Percentiles rank a stretch among this genome's conserved stretches.
Evolutionary conservation across 2,888 invertebrate genomes (phyloP).

Genomic region (Sphaerophoria rueppellii): DNA sequence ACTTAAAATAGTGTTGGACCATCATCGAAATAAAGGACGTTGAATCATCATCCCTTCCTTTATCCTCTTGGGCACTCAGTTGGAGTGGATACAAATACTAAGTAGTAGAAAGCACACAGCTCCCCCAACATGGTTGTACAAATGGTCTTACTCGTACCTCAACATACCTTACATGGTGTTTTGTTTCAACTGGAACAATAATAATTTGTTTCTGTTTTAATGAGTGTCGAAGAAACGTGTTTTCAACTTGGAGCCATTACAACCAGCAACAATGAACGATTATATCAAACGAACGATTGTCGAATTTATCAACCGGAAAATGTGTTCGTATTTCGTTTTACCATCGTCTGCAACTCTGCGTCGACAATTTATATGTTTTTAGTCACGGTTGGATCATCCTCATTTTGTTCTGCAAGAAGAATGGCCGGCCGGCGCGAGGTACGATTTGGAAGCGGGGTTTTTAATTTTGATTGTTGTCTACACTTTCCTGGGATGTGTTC

Average conservation of each 20-base stretch:
- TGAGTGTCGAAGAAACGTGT: slow-evolving; percentile 53
- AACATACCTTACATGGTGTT: slow-evolving; percentile 2
- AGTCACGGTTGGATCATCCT: not conserved
- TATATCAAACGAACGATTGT: slow-evolving; percentile 42
- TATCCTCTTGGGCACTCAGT: slow-evolving; percentile 38
- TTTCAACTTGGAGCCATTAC: slow-evolving; percentile 12
- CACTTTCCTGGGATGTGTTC: slow-evolving; percentile 18
- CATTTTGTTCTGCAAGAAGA: slow-evolving; percentile 49
- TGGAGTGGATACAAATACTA: too few species aligned
- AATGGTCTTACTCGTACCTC: not conserved
- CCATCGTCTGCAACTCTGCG: not conserved
- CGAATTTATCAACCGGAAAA: slow-evolving; percentile 66
- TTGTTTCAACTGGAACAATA: slow-evolving; percentile 12
- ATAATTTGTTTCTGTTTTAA: slow-evolving; percentile 63
- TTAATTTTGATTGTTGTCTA: slow-evolving; percentile 29
- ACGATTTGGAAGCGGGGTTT: slow-evolving; percentile 4
- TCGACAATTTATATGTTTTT: not conserved
- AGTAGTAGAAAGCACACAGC: slow-evolving; percentile 1
- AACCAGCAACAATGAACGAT: not conserved
- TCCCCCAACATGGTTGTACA: not conserved
- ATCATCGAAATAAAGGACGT: slow-evolving; percentile 66
- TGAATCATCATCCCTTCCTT: slow-evolving; percentile 68
- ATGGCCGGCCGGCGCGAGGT: slow-evolving; percentile 40
- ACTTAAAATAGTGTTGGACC: slow-evolving; percentile 62
- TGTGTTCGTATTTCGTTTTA: slow-evolving; percentile 39